These are phyloP conservation scores for Sarcophaga bullata DNA, from an alignment of 1,140 invertebrate genomes.

Conservation along the genomic window DNA sequence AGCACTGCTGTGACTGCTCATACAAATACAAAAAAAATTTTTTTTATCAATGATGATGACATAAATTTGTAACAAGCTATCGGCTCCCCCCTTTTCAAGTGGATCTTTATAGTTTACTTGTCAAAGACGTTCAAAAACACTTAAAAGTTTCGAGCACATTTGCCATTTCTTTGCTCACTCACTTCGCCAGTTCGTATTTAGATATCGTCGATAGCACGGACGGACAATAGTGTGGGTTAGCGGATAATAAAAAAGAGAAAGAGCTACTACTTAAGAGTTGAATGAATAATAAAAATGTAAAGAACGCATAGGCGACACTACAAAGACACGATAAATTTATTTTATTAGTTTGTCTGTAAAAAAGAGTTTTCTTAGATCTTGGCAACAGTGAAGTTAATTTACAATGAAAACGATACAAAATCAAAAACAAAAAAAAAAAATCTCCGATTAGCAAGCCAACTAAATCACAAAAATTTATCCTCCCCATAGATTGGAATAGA, in stretches of 20 bases:
- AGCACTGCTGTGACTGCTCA: not conserved
- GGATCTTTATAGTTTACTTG: conserved; percentile 28
- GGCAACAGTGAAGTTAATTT: too few species aligned
- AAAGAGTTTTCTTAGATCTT: too few species aligned
- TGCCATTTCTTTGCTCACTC: not conserved
- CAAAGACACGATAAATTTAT: not conserved
- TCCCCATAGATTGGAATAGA: too few species aligned
- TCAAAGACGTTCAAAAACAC: conserved; percentile 28
- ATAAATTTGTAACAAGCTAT: conserved; percentile 40
- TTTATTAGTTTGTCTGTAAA: too few species aligned
- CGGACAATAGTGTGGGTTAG: not conserved
- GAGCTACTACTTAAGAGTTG: conserved; percentile 1
- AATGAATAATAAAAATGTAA: conserved; percentile 1
- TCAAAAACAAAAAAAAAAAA: too few species aligned
- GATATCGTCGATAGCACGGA: not conserved
- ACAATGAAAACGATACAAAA: too few species aligned
- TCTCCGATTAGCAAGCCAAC: too few species aligned
- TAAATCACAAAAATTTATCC: too few species aligned
- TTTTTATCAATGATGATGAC: conserved; percentile 21
- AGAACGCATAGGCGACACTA: not conserved
- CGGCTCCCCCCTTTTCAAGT: not conserved
- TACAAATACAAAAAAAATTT: not conserved
- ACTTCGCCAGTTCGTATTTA: too few species aligned
- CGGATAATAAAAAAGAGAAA: conserved; percentile 8
- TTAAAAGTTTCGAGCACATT: conserved; percentile 35